phyloP scores from a whole-genome alignment of 2,888 invertebrate genomes.

The Tricholauxania praeusta region DNA sequence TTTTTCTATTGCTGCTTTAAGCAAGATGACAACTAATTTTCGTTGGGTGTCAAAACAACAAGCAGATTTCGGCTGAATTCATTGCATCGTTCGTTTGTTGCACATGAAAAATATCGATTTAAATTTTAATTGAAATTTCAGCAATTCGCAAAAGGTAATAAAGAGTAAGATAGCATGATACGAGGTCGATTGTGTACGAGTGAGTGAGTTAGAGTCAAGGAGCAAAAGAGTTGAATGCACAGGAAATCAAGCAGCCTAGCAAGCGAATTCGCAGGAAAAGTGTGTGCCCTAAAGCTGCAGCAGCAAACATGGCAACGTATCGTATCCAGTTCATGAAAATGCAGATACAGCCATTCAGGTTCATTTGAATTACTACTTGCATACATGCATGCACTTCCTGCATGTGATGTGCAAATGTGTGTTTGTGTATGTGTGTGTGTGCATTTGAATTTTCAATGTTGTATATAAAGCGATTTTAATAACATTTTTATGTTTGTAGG shows the following conservation, averaged over 20 bases:
- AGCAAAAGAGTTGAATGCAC: neutral
- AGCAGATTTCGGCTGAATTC: too few species aligned
- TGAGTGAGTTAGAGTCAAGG: neutral
- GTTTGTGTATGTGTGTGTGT: neutral
- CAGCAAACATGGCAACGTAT: too few species aligned
- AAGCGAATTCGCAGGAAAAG: too few species aligned
- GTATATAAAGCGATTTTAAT: neutral
- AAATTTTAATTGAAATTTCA: conserved; percentile 30
- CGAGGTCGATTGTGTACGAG: neutral
- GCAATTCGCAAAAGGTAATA: neutral
- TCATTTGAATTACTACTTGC: too few species aligned
- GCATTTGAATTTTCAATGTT: neutral
- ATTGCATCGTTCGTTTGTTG: too few species aligned
- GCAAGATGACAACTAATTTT: too few species aligned
- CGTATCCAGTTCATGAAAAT: too few species aligned
- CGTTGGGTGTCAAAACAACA: too few species aligned
- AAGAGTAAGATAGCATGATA: neutral
- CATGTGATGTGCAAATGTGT: neutral
- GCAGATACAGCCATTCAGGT: too few species aligned
- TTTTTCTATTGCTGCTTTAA: too few species aligned
- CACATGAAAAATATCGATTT: neutral
- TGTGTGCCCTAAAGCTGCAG: too few species aligned
- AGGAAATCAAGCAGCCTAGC: neutral
- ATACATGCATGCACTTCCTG: neutral
- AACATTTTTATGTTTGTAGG: too few species aligned